Base-by-base conservation (phyloP, 2,888 invertebrate genomes). In the Orchestes rusci region DNA sequence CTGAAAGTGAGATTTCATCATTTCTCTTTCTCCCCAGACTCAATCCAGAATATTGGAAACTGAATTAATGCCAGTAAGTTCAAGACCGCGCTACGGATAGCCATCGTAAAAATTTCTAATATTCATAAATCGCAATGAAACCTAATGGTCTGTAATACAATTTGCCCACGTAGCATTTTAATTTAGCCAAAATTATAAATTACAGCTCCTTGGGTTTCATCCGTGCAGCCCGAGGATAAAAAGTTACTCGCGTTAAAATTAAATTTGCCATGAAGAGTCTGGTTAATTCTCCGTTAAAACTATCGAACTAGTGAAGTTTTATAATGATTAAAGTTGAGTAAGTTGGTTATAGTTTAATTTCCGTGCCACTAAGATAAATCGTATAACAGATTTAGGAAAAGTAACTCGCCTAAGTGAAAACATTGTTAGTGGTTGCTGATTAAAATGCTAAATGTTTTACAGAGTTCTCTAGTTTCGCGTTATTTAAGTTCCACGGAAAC, bases 121-220 rank as follows among this genome's bases (percentile, higher is more conserved):
- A 60, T 58, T 54, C 59, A 60, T 61, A 61, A 61, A 60, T 61
- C 56, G 57, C 56, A 57, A 60, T 60, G 57, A 60, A 59, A 56
- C 47, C 54, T 59, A 60, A 61, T 61, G 61, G 56, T 45, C 53
- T 57, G 57, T 58, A 57, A 53, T 55, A 53, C 56, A 56, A 53
- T 57, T 53, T 56, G 56, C 56, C 55, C 51, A 50, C 52, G 48
- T 52, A 53, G 58, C 56, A 51, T 56, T 59, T 59, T 59, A 59
- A 59, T 59, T 57, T 40, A 18, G 46, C 47, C 42, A 45, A 56
- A 54, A 56, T 58, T 55, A 55, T 51, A 53, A 52, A 52, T 44
- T 35, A 36, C 20, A 27, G 36, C 43, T 17, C 41, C 18, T 30
- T n/a, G n/a, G n/a, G n/a, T n/a, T n/a, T n/a, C n/a, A n/a, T 19